Percentiles rank a stretch among this genome's conserved stretches.
Conservation (phyloP, 30 jellyfish, hydroid and myxozoan genomes). For the Hydractinia echinata region DNA sequence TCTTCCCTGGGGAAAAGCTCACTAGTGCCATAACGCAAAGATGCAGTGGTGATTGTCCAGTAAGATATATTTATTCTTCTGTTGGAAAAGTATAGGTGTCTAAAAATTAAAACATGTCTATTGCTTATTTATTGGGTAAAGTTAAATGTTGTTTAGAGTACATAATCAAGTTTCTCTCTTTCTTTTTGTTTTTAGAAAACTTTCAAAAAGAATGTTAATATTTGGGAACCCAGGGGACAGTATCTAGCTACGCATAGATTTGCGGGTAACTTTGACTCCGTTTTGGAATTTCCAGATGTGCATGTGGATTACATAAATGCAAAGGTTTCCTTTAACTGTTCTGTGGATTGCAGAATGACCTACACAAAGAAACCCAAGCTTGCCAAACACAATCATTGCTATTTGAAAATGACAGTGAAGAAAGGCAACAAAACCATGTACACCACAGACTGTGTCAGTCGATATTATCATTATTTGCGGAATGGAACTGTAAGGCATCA, state of each 20-base stretch:
- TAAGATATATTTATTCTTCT: background rate
- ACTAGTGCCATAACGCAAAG: constrained; percentile 47
- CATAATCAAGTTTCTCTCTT: background rate
- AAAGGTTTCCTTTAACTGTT: constrained; percentile 46
- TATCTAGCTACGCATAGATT: constrained; percentile 65
- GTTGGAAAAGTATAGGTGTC: background rate
- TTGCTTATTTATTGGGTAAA: too few relatives aligned
- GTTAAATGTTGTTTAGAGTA: too few relatives aligned
- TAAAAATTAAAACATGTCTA: background rate
- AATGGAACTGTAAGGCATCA: constrained; percentile 76
- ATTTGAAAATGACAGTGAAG: constrained; percentile 25
- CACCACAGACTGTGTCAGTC: constrained; percentile 64
- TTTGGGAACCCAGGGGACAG: constrained; percentile 73
- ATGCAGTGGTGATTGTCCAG: constrained; percentile 72
- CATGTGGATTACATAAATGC: constrained; percentile 51
- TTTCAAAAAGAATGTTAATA: background rate
- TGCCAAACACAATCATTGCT: constrained; percentile 66
- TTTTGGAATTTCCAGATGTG: constrained; percentile 42
- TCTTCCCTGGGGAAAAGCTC: constrained; percentile 53
- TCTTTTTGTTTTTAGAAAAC: background rate
- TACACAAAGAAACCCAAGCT: constrained; percentile 35
- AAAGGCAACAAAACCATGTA: constrained; percentile 25
- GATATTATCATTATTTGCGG: constrained; percentile 40
- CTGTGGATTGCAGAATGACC: constrained; percentile 77
- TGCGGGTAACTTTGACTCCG: constrained; percentile 84